Evolutionary conservation across 2,888 invertebrate species (phyloP).

Genomic region (Erebia epiphron): DNA sequence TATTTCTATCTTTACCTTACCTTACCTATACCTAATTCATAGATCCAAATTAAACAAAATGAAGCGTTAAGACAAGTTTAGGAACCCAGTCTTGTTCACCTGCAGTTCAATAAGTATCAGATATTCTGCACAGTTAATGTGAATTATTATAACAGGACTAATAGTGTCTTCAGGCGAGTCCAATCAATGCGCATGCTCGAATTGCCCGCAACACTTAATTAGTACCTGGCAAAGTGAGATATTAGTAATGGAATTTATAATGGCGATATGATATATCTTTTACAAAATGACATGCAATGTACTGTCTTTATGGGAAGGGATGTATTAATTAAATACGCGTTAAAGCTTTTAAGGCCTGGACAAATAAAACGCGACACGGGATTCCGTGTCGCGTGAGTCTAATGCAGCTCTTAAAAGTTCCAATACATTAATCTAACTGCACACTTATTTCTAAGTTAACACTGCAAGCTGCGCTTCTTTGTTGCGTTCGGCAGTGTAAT

Average conservation of each 20-base stretch:
- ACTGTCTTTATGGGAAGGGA: slow-evolving; percentile 30
- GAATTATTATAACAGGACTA: slow-evolving; percentile 63
- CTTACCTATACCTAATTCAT: not conserved
- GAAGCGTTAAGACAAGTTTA: not conserved
- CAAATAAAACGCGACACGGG: not conserved
- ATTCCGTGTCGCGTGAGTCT: too few relatives aligned
- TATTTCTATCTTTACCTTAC: too few relatives aligned
- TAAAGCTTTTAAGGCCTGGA: not conserved
- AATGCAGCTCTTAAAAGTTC: too few relatives aligned
- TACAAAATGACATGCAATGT: slow-evolving; percentile 54
- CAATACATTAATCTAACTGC: too few relatives aligned
- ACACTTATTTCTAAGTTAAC: too few relatives aligned
- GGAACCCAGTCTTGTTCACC: not conserved
- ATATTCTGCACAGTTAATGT: slow-evolving; percentile 34
- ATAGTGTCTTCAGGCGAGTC: slow-evolving; percentile 72
- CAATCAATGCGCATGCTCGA: slow-evolving; percentile 70
- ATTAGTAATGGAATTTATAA: slow-evolving; percentile 73
- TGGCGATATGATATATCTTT: slow-evolving; percentile 51
- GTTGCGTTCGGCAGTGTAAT: too few relatives aligned
- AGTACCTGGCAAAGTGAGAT: slow-evolving; percentile 69
- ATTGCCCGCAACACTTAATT: slow-evolving; percentile 75
- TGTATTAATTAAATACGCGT: not conserved
- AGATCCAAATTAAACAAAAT: not conserved
- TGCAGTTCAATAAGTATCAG: slow-evolving; percentile 16
- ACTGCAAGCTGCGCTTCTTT: too few relatives aligned